Percentiles rank a stretch among this genome's conserved stretches.
Conservation (phyloP, 2,888 invertebrate species). For the Pollenia angustigena region DNA sequence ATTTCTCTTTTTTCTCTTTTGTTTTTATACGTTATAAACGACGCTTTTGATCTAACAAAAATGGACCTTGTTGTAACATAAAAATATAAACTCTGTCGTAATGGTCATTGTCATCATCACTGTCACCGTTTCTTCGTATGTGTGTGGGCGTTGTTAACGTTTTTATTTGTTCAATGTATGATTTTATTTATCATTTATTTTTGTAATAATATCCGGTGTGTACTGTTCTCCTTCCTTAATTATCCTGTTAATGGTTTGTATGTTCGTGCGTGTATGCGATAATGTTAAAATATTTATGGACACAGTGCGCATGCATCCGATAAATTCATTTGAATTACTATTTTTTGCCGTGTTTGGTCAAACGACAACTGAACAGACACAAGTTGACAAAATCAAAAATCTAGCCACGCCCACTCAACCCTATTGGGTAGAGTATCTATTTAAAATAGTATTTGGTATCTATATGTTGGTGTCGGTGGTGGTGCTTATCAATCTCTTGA, state of each 20-base stretch:
- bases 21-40: constrained; percentile 70
- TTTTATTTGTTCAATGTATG: constrained; percentile 71
- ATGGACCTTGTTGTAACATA: constrained; percentile 27
- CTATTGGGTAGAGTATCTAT: constrained; percentile 92
- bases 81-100: constrained; percentile 3
- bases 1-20: constrained; percentile 73
- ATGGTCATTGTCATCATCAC: constrained; percentile 45
- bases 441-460: constrained; percentile 94
- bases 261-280: constrained; percentile 47
- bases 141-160: constrained; percentile 68
- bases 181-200: constrained; percentile 66
- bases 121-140: constrained; percentile 64
- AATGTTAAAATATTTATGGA: constrained; percentile 63
- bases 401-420: constrained; percentile 87
- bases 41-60: constrained; percentile 17
- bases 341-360: constrained; percentile 99
- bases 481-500: constrained; percentile 99
- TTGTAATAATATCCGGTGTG: constrained; percentile 53
- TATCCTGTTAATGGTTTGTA: constrained; percentile 72
- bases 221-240: constrained; percentile 78
- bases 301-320: constrained; percentile 95
- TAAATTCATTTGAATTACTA: constrained; percentile 97
- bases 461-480: constrained; percentile 99
- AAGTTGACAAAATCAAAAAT: constrained; percentile 87
- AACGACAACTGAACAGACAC: constrained; percentile 92